Conservation (phyloP, 2,888 invertebrate genomes). For the Eueremaeus valkanovi region DNA sequence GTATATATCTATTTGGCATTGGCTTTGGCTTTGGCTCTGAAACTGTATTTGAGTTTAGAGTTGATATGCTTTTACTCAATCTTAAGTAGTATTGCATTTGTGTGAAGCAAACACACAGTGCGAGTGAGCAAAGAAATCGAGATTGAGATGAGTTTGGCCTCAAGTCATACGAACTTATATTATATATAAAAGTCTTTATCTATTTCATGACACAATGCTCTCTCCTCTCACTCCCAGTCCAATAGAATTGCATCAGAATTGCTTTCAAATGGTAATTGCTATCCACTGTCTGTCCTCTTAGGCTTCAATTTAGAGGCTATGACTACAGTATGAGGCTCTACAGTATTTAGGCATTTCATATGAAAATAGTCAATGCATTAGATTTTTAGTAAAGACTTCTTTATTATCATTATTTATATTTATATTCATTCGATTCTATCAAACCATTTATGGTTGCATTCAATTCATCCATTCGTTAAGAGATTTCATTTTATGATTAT, state of each 20-base stretch:
- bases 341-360: neutral
- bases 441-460: no score
- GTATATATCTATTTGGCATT: constrained; percentile 1
- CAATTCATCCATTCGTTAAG: no score
- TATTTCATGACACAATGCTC: neutral
- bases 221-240: neutral
- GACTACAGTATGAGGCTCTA: no score
- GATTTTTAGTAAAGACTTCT: no score
- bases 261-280: constrained; percentile 9
- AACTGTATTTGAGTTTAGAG: neutral
- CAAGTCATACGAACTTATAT: constrained; percentile 17
- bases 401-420: no score
- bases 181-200: constrained; percentile 17
- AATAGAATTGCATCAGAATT: neutral
- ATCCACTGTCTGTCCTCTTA: neutral
- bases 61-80: neutral
- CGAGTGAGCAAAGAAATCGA: neutral
- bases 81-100: constrained; percentile 8
- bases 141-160: constrained; percentile 8
- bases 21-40: no score
- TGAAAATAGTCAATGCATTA: neutral
- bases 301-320: neutral
- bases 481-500: no score
- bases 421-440: no score
- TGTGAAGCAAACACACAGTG: no score